Evolutionary conservation across 1,140 invertebrate genomes (phyloP).

Genomic region (Calosoma granatense): DNA sequence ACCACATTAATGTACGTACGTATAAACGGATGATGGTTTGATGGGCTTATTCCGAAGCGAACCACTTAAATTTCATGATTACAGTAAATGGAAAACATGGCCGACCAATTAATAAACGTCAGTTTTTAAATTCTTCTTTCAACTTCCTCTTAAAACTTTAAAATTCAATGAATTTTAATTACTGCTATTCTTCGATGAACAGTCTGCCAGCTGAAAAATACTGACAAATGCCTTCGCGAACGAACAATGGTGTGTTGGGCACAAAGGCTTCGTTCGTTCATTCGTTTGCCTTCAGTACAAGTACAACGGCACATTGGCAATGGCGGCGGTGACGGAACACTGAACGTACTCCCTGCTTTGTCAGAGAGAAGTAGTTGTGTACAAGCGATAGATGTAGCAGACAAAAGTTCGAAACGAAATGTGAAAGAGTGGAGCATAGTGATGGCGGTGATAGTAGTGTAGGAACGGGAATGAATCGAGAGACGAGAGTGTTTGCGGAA

Average conservation of each 20-base stretch:
- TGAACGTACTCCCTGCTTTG: too few relatives aligned
- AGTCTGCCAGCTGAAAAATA: neutral
- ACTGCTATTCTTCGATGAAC: slow-evolving; percentile 7
- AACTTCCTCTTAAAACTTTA: slow-evolving; percentile 5
- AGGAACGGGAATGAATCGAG: neutral
- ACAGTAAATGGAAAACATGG: neutral
- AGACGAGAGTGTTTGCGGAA: neutral
- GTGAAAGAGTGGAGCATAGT: too few relatives aligned
- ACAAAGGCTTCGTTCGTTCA: neutral
- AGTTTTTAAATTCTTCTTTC: slow-evolving; percentile 8
- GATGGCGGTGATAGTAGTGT: too few relatives aligned
- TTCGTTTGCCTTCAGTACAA: too few relatives aligned
- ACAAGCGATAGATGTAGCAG: too few relatives aligned
- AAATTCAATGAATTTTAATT: slow-evolving; percentile 7
- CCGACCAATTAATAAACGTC: slow-evolving; percentile 5
- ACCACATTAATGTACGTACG: neutral
- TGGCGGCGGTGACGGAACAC: too few relatives aligned
- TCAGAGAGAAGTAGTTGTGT: too few relatives aligned
- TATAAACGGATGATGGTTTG: neutral
- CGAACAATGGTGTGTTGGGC: neutral
- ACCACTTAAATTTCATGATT: neutral
- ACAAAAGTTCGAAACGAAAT: too few relatives aligned
- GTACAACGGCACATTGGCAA: too few relatives aligned
- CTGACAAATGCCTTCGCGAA: neutral
- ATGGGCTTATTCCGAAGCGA: neutral